Base-by-base conservation (phyloP, 2,888 invertebrate species). In the Leptopilina syphax region DNA sequence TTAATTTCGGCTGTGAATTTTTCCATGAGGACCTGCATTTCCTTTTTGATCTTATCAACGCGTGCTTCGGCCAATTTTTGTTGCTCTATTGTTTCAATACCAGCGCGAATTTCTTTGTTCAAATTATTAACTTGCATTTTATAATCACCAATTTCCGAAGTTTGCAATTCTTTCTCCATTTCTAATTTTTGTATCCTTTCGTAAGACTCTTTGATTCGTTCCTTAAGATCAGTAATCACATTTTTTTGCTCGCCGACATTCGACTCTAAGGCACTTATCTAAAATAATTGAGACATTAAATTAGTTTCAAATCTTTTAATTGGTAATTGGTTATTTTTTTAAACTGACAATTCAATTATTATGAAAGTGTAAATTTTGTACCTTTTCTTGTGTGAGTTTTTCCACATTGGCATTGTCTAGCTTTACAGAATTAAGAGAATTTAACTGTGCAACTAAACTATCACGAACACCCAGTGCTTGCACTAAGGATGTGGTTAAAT, bases 401-500 rank as follows among this genome's bases (percentile, higher is more conserved):
- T 76, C 83, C 78, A 78, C 84, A 12, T 93, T 93, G 24, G 95
- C 87, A 63, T 92, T 90, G 13, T 93, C 93, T 13, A 96, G 93
- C 90, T 96, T 95, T 10, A 92, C 92, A 0, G 93, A 93, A 18
- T 95, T 94, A 84, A 95, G 93, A 54, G 94, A 93, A 83, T 95
- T 94, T 7, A 92, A 83, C 87, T 96, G 94, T 65, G 90, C 87
- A 87, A 94, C 94, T 66, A 96, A 92, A 81, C 94, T 93, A 86
- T 95, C 94, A 80, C 95, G 93, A 77, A 95, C 94, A 41, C 92
- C 92, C 57, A 95, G 92, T 0, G 95, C 95, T 88, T 95, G 94
- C 91, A 96, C 94, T 86, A 96, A 93, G 50, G 96, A 95, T 87
- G 94, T 93, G 83, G 95, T 95, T 80, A 96, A 93, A 91, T 96